A percentile compares a stretch with the other conserved stretches of the same genome.
Conservation (phyloP, 2,888 invertebrate species). For the Drosophila engyochracea region DNA sequence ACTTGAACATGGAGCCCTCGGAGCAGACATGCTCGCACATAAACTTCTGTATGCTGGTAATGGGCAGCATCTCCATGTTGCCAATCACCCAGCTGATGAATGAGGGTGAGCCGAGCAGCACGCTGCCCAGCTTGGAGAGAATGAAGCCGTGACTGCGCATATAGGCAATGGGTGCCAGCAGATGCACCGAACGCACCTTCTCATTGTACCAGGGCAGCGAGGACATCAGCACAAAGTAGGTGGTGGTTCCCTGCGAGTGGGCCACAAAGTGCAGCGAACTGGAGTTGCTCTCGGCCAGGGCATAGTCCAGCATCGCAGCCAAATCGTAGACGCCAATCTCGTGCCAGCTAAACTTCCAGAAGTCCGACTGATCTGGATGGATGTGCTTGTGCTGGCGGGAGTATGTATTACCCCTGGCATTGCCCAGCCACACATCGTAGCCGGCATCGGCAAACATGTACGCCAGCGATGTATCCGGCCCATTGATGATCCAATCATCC, state of each 20-base stretch:
- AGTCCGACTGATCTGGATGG: constrained; percentile 86
- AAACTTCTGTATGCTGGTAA: constrained; percentile 75
- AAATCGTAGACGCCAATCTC: constrained; percentile 91
- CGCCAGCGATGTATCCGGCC: constrained; percentile 87
- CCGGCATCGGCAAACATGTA: constrained; percentile 88
- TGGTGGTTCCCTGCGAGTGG: constrained; percentile 89
- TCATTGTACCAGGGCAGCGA: constrained; percentile 89
- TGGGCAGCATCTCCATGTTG: constrained; percentile 88
- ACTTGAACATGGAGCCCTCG: constrained; percentile 84
- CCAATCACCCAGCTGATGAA: constrained; percentile 79
- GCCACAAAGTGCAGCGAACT: constrained; percentile 90
- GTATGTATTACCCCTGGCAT: constrained; percentile 90
- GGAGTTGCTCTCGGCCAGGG: constrained; percentile 87
- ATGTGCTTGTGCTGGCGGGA: constrained; percentile 86
- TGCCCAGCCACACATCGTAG: constrained; percentile 93
- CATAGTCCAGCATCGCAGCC: constrained; percentile 92
- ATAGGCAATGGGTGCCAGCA: constrained; percentile 90
- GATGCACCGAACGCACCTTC: constrained; percentile 89
- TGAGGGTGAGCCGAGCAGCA: constrained; percentile 82
- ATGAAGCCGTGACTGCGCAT: constrained; percentile 86
- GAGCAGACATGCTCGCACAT: constrained; percentile 87
- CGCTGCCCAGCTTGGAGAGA: constrained; percentile 85
- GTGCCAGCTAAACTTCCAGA: constrained; percentile 90
- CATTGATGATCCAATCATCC: constrained; percentile 90
- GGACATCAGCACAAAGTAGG: constrained; percentile 90